These are phyloP conservation scores for Cantharis rufa DNA, from an alignment of 2,888 invertebrate species.

Conservation along the genomic window DNA sequence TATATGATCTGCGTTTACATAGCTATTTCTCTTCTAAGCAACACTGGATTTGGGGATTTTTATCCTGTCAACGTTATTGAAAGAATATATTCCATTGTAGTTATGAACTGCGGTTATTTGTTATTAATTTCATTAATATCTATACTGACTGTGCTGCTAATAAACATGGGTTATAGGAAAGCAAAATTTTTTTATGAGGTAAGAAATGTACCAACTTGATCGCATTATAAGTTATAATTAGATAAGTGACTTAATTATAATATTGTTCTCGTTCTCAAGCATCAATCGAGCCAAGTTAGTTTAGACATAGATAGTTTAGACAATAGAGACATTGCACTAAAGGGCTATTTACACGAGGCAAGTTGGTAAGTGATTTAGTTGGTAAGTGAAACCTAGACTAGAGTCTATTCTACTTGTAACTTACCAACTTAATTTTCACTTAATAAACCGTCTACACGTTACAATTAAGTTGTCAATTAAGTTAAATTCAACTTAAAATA, in stretches of 20 bases:
- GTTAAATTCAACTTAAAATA: no score
- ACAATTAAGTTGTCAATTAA: no score
- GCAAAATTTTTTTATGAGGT: conserved; percentile 37
- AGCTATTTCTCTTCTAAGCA: conserved; percentile 58
- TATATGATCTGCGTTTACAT: conserved; percentile 58
- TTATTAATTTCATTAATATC: conserved; percentile 59
- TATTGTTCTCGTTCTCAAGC: no score
- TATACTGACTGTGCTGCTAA: conserved; percentile 58
- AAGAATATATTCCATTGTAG: conserved; percentile 3
- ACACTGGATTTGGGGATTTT: conserved; percentile 34
- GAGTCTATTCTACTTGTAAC: no score
- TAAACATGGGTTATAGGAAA: conserved; percentile 57
- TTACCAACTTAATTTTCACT: no score
- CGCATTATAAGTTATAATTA: conserved; percentile 31
- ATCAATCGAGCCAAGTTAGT: no score
- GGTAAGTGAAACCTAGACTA: no score
- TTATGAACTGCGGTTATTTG: conserved; percentile 51
- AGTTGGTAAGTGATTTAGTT: no score
- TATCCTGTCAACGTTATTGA: conserved; percentile 5
- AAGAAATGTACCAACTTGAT: not conserved
- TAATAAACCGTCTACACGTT: no score
- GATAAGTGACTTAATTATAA: not conserved
- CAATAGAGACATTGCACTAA: no score
- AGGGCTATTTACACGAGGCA: no score
- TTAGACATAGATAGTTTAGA: no score